Evolutionary conservation across 2,888 invertebrate species (phyloP).

Genomic region (Allolobophora icterica): DNA sequence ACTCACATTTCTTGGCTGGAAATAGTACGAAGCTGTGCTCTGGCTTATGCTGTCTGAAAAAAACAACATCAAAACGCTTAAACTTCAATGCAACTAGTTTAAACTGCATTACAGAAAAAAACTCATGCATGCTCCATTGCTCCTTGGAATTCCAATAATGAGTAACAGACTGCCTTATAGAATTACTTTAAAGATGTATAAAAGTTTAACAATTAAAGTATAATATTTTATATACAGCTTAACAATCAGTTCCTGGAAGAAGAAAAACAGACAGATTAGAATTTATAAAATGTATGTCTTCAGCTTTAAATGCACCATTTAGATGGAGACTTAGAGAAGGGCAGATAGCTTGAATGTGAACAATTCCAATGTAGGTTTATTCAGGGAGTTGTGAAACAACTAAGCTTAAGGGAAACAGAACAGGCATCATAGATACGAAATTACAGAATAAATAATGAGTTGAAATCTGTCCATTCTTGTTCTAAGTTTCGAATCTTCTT

Average conservation of each 20-base stretch:
- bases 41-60: slow-evolving; percentile 53
- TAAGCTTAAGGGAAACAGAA: no score
- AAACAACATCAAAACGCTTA: background rate
- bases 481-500: no score
- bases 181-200: no score
- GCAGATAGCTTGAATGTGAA: no score
- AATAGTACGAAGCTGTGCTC: slow-evolving; percentile 57
- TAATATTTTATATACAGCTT: background rate
- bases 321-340: no score
- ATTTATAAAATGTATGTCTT: background rate
- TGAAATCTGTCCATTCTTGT: no score
- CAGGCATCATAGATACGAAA: no score
- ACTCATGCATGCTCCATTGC: background rate
- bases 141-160: background rate
- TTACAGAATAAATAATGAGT: no score
- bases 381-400: no score
- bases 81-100: background rate
- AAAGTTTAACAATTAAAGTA: background rate
- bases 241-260: background rate
- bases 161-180: background rate
- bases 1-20: slow-evolving; percentile 61
- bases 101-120: background rate
- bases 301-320: background rate
- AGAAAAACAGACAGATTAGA: background rate
- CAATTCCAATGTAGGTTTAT: no score